A percentile compares a stretch with the other conserved stretches of the same genome.
Conservation (phyloP, 1,140 invertebrate genomes). For the Diorhabda elongata region DNA sequence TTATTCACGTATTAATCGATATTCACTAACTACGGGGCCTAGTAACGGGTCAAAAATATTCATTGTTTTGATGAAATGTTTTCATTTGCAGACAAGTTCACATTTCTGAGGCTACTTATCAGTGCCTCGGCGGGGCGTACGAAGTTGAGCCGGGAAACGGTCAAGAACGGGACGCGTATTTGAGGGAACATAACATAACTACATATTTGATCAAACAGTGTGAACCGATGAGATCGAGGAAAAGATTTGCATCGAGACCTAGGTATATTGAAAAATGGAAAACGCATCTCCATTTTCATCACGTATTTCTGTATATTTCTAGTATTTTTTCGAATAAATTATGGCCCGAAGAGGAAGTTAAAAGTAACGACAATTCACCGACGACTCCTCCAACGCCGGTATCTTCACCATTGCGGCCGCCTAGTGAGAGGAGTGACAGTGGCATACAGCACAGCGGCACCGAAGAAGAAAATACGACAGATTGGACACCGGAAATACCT, state of each 20-base stretch:
- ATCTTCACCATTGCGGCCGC: constrained; percentile 42
- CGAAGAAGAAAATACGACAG: constrained; percentile 72
- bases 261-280: constrained; percentile 34
- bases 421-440: constrained; percentile 43
- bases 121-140: constrained; percentile 82
- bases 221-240: constrained; percentile 64
- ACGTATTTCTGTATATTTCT: constrained; percentile 12
- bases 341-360: constrained; percentile 53
- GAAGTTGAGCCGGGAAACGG: constrained; percentile 91
- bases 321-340: constrained; percentile 51
- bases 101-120: constrained; percentile 81
- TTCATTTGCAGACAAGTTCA: constrained; percentile 72
- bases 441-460: constrained; percentile 50
- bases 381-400: constrained; percentile 48
- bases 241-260: constrained; percentile 53
- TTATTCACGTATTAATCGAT: too few species aligned
- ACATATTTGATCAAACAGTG: constrained; percentile 89
- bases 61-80: neutral
- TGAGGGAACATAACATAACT: constrained; percentile 81
- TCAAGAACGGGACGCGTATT: constrained; percentile 75
- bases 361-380: constrained; percentile 39
- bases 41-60: too few species aligned
- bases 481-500: constrained; percentile 88
- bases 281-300: neutral
- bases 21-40: too few species aligned